These are phyloP conservation scores for Saimiri boliviensis DNA, from an alignment of 2,113 vertebrate species.

Conservation along the genomic window DNA sequence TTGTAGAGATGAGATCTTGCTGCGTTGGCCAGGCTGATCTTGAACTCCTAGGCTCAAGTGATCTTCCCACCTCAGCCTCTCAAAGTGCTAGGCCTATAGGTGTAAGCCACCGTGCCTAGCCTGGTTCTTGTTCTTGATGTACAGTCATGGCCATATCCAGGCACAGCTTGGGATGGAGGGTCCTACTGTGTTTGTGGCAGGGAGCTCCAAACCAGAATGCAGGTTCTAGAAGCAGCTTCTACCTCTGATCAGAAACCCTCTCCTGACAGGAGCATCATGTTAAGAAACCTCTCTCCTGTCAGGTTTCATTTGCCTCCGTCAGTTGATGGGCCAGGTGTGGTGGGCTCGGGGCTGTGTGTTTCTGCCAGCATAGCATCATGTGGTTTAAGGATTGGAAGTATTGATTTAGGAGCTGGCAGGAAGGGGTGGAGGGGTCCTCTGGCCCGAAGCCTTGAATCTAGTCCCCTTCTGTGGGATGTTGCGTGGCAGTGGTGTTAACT, in stretches of 20 bases:
- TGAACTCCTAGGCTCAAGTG: too few relatives aligned
- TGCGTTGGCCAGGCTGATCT: too few relatives aligned
- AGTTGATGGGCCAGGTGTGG: not conserved
- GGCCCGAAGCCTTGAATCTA: not conserved
- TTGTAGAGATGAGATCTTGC: too few relatives aligned
- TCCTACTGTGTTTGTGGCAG: not conserved
- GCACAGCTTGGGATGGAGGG: not conserved
- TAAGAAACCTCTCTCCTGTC: not conserved
- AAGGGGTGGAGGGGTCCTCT: not conserved
- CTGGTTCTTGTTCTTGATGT: not conserved
- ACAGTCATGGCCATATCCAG: not conserved
- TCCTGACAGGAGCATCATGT: not conserved
- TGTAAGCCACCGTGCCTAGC: not conserved
- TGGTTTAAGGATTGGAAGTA: not conserved
- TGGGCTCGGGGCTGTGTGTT: not conserved
- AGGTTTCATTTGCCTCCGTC: not conserved
- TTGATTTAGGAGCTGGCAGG: not conserved
- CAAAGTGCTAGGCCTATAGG: too few relatives aligned
- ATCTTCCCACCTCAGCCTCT: too few relatives aligned
- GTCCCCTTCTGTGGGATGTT: not conserved
- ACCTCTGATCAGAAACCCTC: not conserved
- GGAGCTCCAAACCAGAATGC: not conserved
- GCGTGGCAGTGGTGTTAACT: not conserved
- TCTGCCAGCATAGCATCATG: not conserved
- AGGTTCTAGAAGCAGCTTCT: not conserved